Conservation (phyloP, 2,888 invertebrate genomes). For the Morinoia aosen region DNA sequence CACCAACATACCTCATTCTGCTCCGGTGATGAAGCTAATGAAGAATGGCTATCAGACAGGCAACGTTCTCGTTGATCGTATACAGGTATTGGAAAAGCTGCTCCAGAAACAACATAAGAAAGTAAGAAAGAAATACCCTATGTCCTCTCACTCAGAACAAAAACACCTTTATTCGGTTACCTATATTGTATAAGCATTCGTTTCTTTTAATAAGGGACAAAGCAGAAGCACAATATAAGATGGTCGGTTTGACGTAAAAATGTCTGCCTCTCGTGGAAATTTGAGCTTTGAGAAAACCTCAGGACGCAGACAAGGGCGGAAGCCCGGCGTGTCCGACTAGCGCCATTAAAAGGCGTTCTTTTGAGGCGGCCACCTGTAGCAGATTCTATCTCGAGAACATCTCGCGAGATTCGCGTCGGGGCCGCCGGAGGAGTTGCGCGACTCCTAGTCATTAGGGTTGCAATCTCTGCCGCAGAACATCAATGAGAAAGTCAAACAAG, state of each 20-base stretch:
- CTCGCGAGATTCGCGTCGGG: neutral
- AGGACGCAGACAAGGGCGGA: neutral
- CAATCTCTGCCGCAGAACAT: conserved; percentile 31
- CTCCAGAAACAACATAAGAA: too few species aligned
- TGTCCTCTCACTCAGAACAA: too few species aligned
- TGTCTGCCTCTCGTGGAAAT: neutral
- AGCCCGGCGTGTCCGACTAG: neutral
- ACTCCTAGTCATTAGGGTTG: conserved; percentile 22
- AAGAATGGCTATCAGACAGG: too few species aligned
- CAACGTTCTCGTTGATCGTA: too few species aligned
- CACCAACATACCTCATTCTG: too few species aligned
- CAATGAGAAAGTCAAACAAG: conserved; percentile 45
- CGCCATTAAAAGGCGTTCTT: neutral
- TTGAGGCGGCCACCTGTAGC: neutral
- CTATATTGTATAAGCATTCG: too few species aligned
- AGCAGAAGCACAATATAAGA: neutral
- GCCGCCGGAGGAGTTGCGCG: neutral
- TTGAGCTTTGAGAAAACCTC: neutral
- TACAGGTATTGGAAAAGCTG: too few species aligned
- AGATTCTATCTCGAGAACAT: neutral
- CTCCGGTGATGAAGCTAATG: too few species aligned
- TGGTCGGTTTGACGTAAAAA: neutral
- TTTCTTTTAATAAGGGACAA: neutral
- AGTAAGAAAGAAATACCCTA: too few species aligned
- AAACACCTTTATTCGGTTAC: too few species aligned